phyloP scores from a whole-genome alignment of 1,140 invertebrate genomes.

The Aphelinus certus region DNA sequence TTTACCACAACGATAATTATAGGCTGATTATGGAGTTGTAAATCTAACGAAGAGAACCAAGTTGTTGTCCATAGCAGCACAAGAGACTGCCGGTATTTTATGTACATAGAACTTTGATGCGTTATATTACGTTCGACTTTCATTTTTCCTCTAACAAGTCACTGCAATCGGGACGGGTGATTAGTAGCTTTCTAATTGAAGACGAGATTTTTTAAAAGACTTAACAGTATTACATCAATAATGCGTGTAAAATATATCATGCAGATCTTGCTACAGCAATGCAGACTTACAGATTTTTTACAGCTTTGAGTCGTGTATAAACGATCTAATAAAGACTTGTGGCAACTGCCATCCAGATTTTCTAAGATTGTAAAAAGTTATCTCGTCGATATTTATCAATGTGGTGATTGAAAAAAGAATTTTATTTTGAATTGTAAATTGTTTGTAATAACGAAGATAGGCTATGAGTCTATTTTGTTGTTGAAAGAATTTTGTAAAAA shows the following conservation, averaged over 20 bases:
- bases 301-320: conserved; percentile 13
- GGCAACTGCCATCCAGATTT: conserved; percentile 15
- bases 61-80: conserved; percentile 28
- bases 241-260: conserved; percentile 30
- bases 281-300: conserved; percentile 15
- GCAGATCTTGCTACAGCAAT: conserved; percentile 19
- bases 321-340: conserved; percentile 29
- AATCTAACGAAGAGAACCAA: conserved; percentile 25
- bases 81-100: conserved; percentile 54
- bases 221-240: conserved; percentile 40
- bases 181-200: conserved; percentile 28
- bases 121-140: conserved; percentile 28
- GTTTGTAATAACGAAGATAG: conserved; percentile 24
- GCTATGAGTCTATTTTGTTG: conserved; percentile 18
- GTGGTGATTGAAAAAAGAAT: conserved; percentile 25
- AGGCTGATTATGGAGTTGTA: not conserved
- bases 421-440: conserved; percentile 39
- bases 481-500: conserved; percentile 35
- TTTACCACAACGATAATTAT: not conserved
- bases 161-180: conserved; percentile 15
- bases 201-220: conserved; percentile 41
- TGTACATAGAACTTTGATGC: conserved; percentile 45
- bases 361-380: conserved; percentile 24
- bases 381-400: conserved; percentile 26
- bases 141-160: conserved; percentile 16